Conservation (phyloP, 2,888 invertebrate species). For the Eupsilia transversa region DNA sequence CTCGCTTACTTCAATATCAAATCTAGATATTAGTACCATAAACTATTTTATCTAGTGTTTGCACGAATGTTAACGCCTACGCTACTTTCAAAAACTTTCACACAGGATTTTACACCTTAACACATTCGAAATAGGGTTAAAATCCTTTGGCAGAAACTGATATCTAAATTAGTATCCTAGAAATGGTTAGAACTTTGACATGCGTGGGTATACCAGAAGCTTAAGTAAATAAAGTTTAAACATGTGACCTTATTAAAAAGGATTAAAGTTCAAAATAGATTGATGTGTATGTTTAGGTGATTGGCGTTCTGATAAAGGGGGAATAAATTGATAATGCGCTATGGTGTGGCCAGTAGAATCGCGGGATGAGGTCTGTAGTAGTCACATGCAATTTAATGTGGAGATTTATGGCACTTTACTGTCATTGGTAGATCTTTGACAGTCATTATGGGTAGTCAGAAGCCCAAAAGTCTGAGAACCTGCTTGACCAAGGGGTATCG, state of each 20-base stretch:
- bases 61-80: conserved; percentile 45
- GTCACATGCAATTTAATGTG: no score
- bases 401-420: no score
- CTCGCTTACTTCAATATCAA: conserved; percentile 49
- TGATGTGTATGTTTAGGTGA: conserved; percentile 14
- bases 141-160: not conserved
- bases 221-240: conserved; percentile 34
- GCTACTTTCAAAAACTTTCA: conserved; percentile 17
- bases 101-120: conserved; percentile 18
- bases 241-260: conserved; percentile 39
- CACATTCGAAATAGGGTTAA: rapidly evolving
- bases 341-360: conserved; percentile 1
- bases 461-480: no score
- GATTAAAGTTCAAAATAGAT: conserved; percentile 47
- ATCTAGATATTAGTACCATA: conserved; percentile 49
- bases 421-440: no score
- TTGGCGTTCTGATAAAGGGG: conserved; percentile 23
- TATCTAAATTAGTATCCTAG: conserved; percentile 48
- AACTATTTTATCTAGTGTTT: conserved; percentile 49
- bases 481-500: no score
- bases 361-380: no score
- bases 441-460: no score
- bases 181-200: conserved; percentile 63
- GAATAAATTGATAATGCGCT: conserved; percentile 23
- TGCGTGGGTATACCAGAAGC: conserved; percentile 50